phyloP scores from a whole-genome alignment of 1,140 invertebrate species.

The Brachionus manjavacas region DNA sequence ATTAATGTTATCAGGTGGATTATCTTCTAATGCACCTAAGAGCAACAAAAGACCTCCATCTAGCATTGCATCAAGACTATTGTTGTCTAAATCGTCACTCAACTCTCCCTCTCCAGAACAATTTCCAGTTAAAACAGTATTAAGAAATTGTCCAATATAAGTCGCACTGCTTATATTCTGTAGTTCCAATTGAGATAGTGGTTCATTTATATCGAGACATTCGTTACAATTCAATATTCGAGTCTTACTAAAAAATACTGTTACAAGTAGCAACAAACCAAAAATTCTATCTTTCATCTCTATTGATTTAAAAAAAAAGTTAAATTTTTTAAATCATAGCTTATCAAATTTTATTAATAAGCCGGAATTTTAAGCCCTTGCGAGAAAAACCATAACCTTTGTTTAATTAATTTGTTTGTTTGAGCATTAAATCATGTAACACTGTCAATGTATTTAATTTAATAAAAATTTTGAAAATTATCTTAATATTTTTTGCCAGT shows the following conservation, averaged over 20 bases:
- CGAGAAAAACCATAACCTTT: too few relatives aligned
- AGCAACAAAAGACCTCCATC: background rate
- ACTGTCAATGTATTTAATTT: too few relatives aligned
- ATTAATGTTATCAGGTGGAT: background rate
- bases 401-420: too few relatives aligned
- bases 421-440: too few relatives aligned
- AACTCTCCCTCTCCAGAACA: background rate
- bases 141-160: constrained; percentile 6
- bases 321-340: background rate
- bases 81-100: background rate
- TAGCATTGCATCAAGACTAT: background rate
- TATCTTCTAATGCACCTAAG: background rate
- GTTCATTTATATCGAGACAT: background rate
- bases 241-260: background rate
- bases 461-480: background rate
- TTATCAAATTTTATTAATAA: background rate
- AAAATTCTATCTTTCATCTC: background rate
- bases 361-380: too few relatives aligned
- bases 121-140: constrained; percentile 1
- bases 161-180: background rate
- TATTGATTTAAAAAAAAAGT: background rate
- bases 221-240: background rate
- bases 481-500: background rate
- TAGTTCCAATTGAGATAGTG: background rate
- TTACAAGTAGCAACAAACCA: background rate